phyloP scores from a whole-genome alignment of 2,113 vertebrate genomes.

The Lycaon pictus region DNA sequence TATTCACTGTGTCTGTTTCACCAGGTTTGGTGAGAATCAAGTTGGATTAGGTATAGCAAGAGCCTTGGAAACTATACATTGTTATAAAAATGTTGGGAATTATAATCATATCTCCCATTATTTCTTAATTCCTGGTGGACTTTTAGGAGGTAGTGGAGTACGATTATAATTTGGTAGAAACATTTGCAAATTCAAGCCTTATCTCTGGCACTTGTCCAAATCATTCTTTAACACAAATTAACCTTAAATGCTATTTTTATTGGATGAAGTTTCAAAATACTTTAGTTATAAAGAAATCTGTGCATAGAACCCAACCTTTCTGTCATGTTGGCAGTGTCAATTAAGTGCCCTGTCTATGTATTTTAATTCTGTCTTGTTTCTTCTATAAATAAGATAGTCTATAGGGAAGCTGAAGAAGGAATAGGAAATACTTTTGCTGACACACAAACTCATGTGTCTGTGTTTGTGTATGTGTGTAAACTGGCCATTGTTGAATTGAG shows the following conservation, averaged over 20 bases:
- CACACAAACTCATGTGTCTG: background rate
- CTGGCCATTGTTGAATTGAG: background rate
- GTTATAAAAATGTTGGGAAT: background rate
- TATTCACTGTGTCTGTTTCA: background rate
- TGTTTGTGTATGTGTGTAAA: background rate
- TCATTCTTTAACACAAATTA: background rate
- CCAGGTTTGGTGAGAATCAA: background rate
- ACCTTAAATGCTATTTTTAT: constrained; percentile 21
- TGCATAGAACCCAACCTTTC: background rate
- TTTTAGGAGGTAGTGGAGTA: background rate
- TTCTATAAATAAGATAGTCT: background rate
- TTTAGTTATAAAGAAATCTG: constrained; percentile 10
- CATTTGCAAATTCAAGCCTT: constrained; percentile 17
- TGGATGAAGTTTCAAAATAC: background rate
- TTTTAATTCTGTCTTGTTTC: background rate
- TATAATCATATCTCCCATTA: background rate
- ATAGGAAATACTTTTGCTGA: background rate
- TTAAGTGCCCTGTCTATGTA: background rate
- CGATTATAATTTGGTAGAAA: constrained; percentile 5
- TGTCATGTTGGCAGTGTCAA: background rate
- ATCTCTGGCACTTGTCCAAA: background rate
- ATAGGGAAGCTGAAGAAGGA: background rate
- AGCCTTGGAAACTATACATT: constrained; percentile 17
- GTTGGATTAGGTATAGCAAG: background rate
- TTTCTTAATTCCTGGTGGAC: background rate